These are phyloP conservation scores for Arge pagana DNA, from an alignment of 2,888 invertebrate genomes.

Conservation along the genomic window DNA sequence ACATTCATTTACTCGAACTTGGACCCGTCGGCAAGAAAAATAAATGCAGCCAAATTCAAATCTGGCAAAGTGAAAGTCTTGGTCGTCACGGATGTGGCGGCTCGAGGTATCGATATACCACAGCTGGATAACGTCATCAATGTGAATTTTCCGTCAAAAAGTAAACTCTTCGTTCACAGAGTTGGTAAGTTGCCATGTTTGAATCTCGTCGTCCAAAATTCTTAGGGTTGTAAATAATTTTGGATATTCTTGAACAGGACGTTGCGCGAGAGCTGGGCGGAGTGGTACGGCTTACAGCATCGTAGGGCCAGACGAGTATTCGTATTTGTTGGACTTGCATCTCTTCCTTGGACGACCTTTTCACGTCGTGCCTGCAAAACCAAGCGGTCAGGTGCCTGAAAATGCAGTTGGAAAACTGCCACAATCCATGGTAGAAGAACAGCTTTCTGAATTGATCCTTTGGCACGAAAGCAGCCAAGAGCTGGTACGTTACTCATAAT, in stretches of 20 bases:
- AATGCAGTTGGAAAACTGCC: conserved; percentile 82
- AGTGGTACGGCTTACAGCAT: conserved; percentile 91
- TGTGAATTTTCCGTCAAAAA: conserved; percentile 94
- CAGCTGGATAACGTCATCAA: conserved; percentile 95
- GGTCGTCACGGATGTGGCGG: conserved; percentile 97
- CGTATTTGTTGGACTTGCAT: conserved; percentile 92
- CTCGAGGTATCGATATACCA: conserved; percentile 96
- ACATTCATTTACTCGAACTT: conserved; percentile 93
- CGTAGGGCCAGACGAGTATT: conserved; percentile 86
- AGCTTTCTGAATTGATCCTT: conserved; percentile 74
- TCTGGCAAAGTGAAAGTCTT: conserved; percentile 80
- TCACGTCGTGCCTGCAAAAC: conserved; percentile 59
- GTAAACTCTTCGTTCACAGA: conserved; percentile 97
- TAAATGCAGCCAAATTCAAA: conserved; percentile 89
- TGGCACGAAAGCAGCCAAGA: conserved; percentile 77
- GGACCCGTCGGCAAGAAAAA: conserved; percentile 93
- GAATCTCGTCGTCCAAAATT: background rate
- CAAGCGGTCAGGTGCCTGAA: conserved; percentile 60
- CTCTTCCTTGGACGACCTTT: conserved; percentile 86
- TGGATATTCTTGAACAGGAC: conserved; percentile 61
- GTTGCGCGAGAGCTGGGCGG: conserved; percentile 94
- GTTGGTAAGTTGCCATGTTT: conserved; percentile 74
- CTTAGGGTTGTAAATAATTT: background rate
- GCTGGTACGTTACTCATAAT: conserved; percentile 66
- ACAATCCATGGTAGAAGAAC: conserved; percentile 79